A percentile compares a stretch with the other conserved stretches of the same genome.
These are phyloP conservation scores for Cheilosia soror DNA, from an alignment of 2,888 invertebrate genomes.

Conservation along the genomic window DNA sequence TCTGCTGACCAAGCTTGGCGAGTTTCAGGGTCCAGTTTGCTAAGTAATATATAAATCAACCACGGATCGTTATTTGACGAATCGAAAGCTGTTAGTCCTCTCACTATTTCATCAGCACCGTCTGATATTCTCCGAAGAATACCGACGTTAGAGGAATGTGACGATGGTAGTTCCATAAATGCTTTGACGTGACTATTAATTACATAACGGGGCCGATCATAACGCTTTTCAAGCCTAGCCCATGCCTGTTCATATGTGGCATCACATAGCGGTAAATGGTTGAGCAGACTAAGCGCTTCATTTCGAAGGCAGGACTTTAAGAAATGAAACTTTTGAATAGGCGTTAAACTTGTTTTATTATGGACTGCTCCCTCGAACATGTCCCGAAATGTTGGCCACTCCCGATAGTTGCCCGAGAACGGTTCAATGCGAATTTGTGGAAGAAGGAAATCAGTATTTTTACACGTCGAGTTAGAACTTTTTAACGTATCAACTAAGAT, in stretches of 20 bases:
- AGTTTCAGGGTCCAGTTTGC: constrained; percentile 39
- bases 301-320: background rate
- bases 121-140: too few species aligned
- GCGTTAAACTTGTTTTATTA: constrained; percentile 4
- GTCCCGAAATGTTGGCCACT: constrained; percentile 25
- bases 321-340: constrained; percentile 7
- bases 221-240: background rate
- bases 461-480: background rate
- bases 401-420: constrained; percentile 19
- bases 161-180: background rate
- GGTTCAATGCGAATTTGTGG: constrained; percentile 15
- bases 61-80: constrained; percentile 41
- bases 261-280: background rate
- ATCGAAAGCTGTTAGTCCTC: background rate
- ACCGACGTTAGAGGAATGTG: background rate
- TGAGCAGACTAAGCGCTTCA: constrained; percentile 13
- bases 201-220: background rate
- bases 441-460: background rate
- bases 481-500: background rate
- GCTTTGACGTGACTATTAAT: background rate
- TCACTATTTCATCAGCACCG: background rate
- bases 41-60: background rate
- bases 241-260: constrained; percentile 18
- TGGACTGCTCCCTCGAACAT: constrained; percentile 23
- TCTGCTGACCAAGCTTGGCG: constrained; percentile 24